These are phyloP conservation scores for Drosophila falleni DNA, from an alignment of 2,888 invertebrate genomes.

Conservation along the genomic window DNA sequence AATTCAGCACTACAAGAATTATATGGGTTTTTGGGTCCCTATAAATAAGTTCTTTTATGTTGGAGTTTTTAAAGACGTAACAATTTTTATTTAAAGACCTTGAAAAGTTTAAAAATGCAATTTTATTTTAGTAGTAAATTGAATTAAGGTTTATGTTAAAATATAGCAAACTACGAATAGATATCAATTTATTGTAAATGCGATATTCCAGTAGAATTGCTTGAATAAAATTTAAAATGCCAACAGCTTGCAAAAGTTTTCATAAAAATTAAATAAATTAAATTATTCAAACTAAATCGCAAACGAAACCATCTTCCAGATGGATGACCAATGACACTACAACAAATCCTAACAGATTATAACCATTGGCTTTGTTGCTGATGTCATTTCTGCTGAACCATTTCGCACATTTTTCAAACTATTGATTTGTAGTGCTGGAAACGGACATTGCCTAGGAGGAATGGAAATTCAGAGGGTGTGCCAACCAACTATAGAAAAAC, in stretches of 20 bases:
- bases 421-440: slow-evolving; percentile 68
- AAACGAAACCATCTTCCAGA: slow-evolving; percentile 8
- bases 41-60: too few relatives aligned
- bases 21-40: too few relatives aligned
- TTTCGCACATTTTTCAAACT: slow-evolving; percentile 73
- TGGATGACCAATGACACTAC: slow-evolving; percentile 8
- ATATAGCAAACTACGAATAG: background rate
- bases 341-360: slow-evolving; percentile 17
- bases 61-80: too few relatives aligned
- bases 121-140: too few relatives aligned
- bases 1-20: background rate
- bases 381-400: slow-evolving; percentile 59
- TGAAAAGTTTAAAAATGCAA: too few relatives aligned
- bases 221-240: background rate
- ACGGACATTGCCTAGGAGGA: slow-evolving; percentile 6
- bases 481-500: background rate
- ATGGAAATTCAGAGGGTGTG: slow-evolving; percentile 5
- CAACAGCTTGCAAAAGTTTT: slow-evolving; percentile 12
- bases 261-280: slow-evolving; percentile 28
- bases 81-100: too few relatives aligned
- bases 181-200: background rate
- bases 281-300: slow-evolving; percentile 20
- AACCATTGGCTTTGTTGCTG: slow-evolving; percentile 20
- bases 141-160: background rate
- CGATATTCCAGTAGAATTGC: background rate